These are phyloP conservation scores for Heliconius cydno DNA, from an alignment of 2,888 invertebrate species.

Conservation along the genomic window DNA sequence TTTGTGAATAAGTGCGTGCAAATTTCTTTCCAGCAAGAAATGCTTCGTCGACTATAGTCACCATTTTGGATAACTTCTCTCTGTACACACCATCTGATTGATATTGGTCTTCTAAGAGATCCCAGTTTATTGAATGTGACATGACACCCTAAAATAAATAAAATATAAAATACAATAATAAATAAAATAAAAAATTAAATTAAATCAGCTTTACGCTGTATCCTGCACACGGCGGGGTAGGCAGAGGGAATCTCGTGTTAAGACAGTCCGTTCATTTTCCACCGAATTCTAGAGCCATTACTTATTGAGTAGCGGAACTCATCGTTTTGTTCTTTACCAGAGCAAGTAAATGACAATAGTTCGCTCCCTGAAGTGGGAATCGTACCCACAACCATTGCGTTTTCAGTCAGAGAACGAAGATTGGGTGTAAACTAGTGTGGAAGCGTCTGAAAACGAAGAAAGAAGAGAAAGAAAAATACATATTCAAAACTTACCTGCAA, in stretches of 20 bases:
- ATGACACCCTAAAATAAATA: slow-evolving; percentile 92
- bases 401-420: no score
- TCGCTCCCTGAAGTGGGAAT: no score
- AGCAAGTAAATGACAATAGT: no score
- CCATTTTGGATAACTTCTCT: slow-evolving; percentile 93
- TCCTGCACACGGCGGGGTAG: no score
- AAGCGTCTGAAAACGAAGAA: background rate
- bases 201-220: background rate
- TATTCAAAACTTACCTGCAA: slow-evolving; percentile 85
- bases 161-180: slow-evolving; percentile 50
- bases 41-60: slow-evolving; percentile 90
- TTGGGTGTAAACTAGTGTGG: no score
- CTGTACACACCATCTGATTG: slow-evolving; percentile 90
- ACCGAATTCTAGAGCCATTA: no score
- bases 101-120: slow-evolving; percentile 94
- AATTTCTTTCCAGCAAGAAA: slow-evolving; percentile 89
- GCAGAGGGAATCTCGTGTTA: no score
- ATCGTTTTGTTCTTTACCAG: no score
- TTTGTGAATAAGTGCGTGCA: slow-evolving; percentile 84
- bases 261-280: no score
- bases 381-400: no score
- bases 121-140: slow-evolving; percentile 97
- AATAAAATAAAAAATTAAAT: background rate
- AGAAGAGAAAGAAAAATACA: background rate
- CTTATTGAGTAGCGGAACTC: no score